These are phyloP conservation scores for Saccopteryx bilineata DNA, from an alignment of 2,113 vertebrate genomes.

Conservation along the genomic window DNA sequence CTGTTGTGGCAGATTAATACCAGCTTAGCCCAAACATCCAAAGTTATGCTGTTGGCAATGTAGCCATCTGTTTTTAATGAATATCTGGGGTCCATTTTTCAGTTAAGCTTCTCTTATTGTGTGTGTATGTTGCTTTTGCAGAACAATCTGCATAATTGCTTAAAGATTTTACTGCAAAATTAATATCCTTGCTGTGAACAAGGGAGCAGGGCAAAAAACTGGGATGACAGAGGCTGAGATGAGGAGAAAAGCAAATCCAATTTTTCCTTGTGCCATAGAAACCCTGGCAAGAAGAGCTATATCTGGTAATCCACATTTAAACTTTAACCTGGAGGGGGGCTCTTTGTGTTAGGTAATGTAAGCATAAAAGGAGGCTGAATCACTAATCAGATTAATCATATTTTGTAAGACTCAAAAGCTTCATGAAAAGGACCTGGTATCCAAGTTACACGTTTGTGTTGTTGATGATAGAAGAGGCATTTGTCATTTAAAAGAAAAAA, in stretches of 20 bases:
- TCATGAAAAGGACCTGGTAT: constrained; percentile 94
- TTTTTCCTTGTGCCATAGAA: constrained; percentile 94
- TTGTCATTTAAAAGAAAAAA: constrained; percentile 84
- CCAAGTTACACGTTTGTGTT: constrained; percentile 90
- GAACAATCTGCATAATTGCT: constrained; percentile 98
- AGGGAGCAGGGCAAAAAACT: constrained; percentile 90
- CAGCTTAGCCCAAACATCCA: constrained; percentile 87
- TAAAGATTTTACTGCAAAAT: constrained; percentile 97
- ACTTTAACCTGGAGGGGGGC: constrained; percentile 99
- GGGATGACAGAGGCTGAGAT: constrained; percentile 93
- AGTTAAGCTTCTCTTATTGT: constrained; percentile 95
- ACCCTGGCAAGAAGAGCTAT: constrained; percentile 96
- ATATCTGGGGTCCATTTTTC: constrained; percentile 94
- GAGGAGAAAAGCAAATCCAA: constrained; percentile 94
- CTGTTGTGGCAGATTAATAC: constrained; percentile 84
- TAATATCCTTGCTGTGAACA: constrained; percentile 94
- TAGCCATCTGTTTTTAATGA: constrained; percentile 98
- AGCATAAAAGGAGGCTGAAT: constrained; percentile 96
- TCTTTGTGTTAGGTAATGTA: constrained; percentile 99
- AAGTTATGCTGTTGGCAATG: constrained; percentile 91
- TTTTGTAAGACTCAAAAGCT: constrained; percentile 95
- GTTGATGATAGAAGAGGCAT: constrained; percentile 73
- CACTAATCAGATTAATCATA: constrained; percentile 99
- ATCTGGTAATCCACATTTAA: constrained; percentile 99
- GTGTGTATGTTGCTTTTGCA: constrained; percentile 94